Base-by-base conservation (phyloP, 2,113 vertebrate species). In the Rhineura floridana region DNA sequence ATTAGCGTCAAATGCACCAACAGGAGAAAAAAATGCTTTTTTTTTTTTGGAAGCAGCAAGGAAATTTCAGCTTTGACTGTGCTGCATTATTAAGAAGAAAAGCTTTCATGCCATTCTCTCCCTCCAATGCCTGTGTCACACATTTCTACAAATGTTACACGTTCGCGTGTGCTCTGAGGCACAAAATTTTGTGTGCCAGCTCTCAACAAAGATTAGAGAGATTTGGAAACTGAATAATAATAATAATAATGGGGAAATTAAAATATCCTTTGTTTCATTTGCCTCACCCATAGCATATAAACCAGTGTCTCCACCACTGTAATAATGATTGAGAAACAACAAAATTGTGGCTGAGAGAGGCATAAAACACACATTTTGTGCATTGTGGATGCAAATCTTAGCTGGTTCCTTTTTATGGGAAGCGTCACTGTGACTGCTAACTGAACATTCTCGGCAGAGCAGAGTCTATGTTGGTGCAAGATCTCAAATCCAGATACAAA, bases 291-390 rank as follows among this genome's bases (percentile, higher is more conserved):
- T 81, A 92, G 85, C 75, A 83, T 88, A 59, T 76, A 91, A 39
- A 13, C 13, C 87, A 28, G 69, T 69, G 86, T 78, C 85, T 72
- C 79, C 80, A 78, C 42, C 46, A 80, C 86, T 65, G 10, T 86
- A 93, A 75, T 92, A 87, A 90, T 87, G 0, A 86, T 88, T 91
- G 28, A 91, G 89, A 92, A 91, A 46, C 86, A 91, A 81, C 83
- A 76, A 94, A 91, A 91, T 77, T 69, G 86, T 46, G 91, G 83
- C 81, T 87, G 76, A 93, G 91, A 93, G n/a, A 79, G 62, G 70
- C 89, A 86, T 87, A 86, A 90, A 90, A 92, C 70, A 79, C 48
- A 85, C 5, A 82, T 91, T 89, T 83, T 5, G 4, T 75, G 48
- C 89, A 52, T 63, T 72, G 23, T 50, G 9, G 36, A 48, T 90